These are phyloP conservation scores for Percopsis transmontana DNA, from an alignment of 2,113 vertebrate genomes.

Conservation along the genomic window DNA sequence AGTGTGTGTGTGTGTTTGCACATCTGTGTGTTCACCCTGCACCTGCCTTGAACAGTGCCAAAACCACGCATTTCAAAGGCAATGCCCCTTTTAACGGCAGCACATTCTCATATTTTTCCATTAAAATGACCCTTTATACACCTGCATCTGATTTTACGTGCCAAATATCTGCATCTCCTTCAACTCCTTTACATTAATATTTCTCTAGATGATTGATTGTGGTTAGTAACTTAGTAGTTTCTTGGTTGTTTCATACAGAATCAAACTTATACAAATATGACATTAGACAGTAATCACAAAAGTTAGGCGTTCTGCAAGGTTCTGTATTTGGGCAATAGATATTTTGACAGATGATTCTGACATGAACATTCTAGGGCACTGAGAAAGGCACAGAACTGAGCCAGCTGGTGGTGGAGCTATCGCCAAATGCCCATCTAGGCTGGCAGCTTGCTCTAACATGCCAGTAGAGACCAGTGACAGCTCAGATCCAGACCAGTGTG, in stretches of 20 bases:
- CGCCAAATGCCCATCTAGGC: constrained; percentile 72
- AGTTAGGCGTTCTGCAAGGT: neutral
- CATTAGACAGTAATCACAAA: neutral
- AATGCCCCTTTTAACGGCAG: constrained; percentile 15
- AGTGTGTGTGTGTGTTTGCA: neutral
- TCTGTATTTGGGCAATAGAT: neutral
- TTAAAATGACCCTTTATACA: constrained; percentile 15
- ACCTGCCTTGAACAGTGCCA: constrained; percentile 45
- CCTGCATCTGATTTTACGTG: constrained; percentile 7
- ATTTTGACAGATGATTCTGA: constrained; percentile 68
- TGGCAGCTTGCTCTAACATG: constrained; percentile 76
- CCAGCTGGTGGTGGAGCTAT: constrained; percentile 74
- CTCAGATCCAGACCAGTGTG: constrained; percentile 63
- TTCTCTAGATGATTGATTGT: constrained; percentile 33
- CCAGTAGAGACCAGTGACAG: constrained; percentile 68
- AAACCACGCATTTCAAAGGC: constrained; percentile 16
- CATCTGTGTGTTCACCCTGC: constrained; percentile 3
- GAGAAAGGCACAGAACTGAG: constrained; percentile 62
- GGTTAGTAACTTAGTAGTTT: constrained; percentile 9
- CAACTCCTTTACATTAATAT: constrained; percentile 22
- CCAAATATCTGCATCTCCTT: constrained; percentile 23
- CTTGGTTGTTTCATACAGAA: too few relatives aligned
- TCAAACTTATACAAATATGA: too few relatives aligned
- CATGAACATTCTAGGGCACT: constrained; percentile 28
- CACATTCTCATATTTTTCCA: constrained; percentile 1